Base-by-base conservation (phyloP, 1,140 invertebrate species). In the Drosophila tristis region DNA sequence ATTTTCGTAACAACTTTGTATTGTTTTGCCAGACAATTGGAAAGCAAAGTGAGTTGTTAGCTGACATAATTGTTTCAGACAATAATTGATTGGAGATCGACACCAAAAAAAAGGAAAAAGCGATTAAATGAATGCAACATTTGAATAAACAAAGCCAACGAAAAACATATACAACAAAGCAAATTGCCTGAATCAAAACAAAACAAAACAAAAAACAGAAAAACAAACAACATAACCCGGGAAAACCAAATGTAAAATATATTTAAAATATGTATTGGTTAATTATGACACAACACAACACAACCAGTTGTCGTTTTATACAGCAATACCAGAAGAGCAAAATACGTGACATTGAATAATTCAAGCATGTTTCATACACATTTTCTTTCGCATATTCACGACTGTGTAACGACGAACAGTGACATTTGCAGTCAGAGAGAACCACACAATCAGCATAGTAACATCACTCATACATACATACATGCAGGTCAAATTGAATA, bases 51-150 rank as follows among this genome's bases (percentile, higher is more conserved):
- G 26, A 71, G 66, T 78, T 82, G 60, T 84, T 89, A 82, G 72
- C 68, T 51, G 73, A 64, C 64, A 70, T 84, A 74, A 80, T 89
- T 89, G 50, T 89, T 89, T 89, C 86, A 89, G 84, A 89, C 84
- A 89, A 89, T 89, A 89, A 89, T 43, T 61, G 55, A 87, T 87
- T 89, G 66, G 70, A 72, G 35, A 70, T 48, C 47, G 43, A 49
- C 26, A 70, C 54, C 53, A 53, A 58, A 57, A 55, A 60, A 20
- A 20, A 20, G 20, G 31, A 78, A 60, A 39, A 78, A 57, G 13
- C 25, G 53, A 45, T 35, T 49, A 49, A 60, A 3, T 15, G 23
- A 62, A 62, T 29, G 44, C 15, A 45, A 54, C 55, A 64, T 47
- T 47, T 64, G 58, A 74, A 78, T 57, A 78, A 86, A 67, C 50